Evolutionary conservation across 2,113 vertebrate genomes (phyloP).

Genomic region (Rynchops niger): DNA sequence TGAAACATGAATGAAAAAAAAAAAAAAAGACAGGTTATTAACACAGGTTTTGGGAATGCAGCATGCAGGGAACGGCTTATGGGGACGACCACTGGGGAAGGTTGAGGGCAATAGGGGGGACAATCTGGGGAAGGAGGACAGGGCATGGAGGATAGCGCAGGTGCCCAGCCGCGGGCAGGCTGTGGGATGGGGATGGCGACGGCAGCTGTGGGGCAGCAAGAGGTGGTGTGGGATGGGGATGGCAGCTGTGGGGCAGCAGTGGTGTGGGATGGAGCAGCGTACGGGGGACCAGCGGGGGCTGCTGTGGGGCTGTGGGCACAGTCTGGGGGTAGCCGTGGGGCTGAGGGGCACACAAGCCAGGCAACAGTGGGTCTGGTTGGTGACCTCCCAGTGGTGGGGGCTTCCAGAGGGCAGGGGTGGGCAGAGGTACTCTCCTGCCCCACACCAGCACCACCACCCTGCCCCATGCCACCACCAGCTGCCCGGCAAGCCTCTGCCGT

Average conservation of each 20-base stretch:
- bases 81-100: no score
- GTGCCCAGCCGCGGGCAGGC: neutral
- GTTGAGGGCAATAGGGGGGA: accelerated
- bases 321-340: neutral
- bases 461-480: neutral
- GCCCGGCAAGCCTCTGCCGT: accelerated
- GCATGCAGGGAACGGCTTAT: neutral
- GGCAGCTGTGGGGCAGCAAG: no score
- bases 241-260: no score
- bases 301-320: neutral
- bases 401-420: neutral
- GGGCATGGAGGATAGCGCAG: neutral
- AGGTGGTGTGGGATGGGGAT: no score
- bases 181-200: neutral
- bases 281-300: neutral
- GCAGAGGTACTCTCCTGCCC: neutral
- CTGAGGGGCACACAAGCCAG: neutral
- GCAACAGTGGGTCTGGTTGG: neutral
- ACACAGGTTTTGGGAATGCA: neutral
- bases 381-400: neutral
- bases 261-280: neutral
- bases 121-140: accelerated
- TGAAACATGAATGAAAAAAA: accelerated
- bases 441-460: neutral
- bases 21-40: neutral